A percentile compares a stretch with the other conserved stretches of the same genome.
Evolutionary conservation across 92 coral and sea anemone genomes (phyloP).

Genomic region (Porites lobata): DNA sequence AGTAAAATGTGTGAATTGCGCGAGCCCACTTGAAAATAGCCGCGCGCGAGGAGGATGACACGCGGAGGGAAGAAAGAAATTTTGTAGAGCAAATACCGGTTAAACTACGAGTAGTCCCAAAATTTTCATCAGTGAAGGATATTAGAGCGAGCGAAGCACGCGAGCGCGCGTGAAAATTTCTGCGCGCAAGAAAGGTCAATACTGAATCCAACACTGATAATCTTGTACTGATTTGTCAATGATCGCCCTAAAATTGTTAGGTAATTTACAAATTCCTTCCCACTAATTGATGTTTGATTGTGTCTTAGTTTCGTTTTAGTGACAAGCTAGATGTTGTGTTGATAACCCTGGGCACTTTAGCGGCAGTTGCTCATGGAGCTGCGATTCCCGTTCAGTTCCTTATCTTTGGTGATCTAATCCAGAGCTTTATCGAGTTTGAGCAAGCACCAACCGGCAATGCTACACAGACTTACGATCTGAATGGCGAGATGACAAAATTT

Average conservation of each 20-base stretch:
- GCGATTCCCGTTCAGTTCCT: constrained; percentile 91
- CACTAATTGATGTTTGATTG: not conserved
- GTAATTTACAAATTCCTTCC: not conserved
- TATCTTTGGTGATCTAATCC: constrained; percentile 89
- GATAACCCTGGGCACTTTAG: constrained; percentile 76
- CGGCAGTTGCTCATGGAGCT: constrained; percentile 91
- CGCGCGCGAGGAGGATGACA: no score
- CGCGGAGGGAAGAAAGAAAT: no score
- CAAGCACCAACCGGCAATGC: not conserved
- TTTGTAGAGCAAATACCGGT: no score
- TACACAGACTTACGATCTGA: constrained; percentile 61
- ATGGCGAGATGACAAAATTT: constrained; percentile 73
- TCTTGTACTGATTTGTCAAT: no score
- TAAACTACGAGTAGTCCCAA: no score
- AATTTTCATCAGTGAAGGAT: no score
- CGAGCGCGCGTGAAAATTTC: no score
- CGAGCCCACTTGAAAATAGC: no score
- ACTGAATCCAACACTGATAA: no score
- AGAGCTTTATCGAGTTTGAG: constrained; percentile 68
- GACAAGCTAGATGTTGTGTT: constrained; percentile 74
- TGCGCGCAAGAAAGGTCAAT: no score
- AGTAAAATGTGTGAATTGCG: no score
- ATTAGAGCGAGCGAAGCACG: no score
- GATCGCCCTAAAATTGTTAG: not conserved
- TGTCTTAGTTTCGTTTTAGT: constrained; percentile 85